Conservation (phyloP, 2,888 invertebrate species). For the Metopia argyrocephala region DNA sequence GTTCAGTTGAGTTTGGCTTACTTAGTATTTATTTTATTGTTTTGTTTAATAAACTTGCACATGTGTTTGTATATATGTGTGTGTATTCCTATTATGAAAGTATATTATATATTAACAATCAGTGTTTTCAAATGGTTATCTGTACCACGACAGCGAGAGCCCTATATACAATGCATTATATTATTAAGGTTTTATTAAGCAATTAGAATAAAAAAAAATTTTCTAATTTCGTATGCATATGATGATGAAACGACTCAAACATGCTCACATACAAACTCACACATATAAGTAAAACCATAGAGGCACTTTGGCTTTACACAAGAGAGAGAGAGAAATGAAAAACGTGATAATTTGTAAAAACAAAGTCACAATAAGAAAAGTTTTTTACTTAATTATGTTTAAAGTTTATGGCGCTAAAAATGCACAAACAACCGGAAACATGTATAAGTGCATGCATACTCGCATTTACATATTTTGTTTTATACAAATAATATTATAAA, state of each 20-base stretch:
- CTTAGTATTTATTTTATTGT: not conserved
- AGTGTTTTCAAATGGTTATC: not conserved
- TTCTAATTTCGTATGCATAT: slow-evolving; percentile 30
- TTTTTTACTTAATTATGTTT: too few species aligned
- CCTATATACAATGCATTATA: not conserved
- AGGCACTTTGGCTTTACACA: too few species aligned
- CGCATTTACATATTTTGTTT: too few species aligned
- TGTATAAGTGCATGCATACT: too few species aligned
- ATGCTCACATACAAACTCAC: not conserved
- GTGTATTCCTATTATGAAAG: not conserved
- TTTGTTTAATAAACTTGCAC: not conserved
- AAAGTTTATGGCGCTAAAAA: too few species aligned
- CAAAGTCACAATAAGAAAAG: too few species aligned
- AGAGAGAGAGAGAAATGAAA: too few species aligned
- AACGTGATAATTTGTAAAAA: too few species aligned
- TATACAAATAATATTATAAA: too few species aligned
- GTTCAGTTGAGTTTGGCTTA: not conserved
- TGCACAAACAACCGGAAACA: too few species aligned
- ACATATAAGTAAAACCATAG: too few species aligned
- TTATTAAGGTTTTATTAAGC: slow-evolving; percentile 41
- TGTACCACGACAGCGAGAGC: not conserved
- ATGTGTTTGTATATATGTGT: not conserved
- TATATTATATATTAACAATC: not conserved
- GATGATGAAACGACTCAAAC: not conserved
- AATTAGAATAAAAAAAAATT: slow-evolving; percentile 28